Percentiles rank a stretch among this genome's conserved stretches.
phyloP scores from a whole-genome alignment of 2,888 invertebrate genomes.

The Erebia aethiops region DNA sequence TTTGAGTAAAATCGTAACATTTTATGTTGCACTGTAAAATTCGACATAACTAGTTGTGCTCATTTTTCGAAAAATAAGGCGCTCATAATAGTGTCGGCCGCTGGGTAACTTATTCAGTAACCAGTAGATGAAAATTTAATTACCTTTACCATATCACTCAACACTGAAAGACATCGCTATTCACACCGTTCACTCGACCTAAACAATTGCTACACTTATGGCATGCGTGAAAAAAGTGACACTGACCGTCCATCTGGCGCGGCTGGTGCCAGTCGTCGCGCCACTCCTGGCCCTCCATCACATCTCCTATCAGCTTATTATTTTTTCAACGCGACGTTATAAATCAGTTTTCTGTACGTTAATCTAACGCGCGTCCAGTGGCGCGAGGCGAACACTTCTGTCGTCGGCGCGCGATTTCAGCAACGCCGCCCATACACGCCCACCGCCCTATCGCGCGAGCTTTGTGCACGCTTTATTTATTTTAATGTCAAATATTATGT shows the following conservation, averaged over 20 bases:
- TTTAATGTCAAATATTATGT: slow-evolving; percentile 60
- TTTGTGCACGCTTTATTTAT: slow-evolving; percentile 57
- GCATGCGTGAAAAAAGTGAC: slow-evolving; percentile 38
- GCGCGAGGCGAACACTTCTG: slow-evolving; percentile 85
- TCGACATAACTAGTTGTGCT: too few relatives aligned
- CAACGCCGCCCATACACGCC: slow-evolving; percentile 54
- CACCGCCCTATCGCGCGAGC: slow-evolving; percentile 61
- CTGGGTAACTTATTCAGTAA: neutral
- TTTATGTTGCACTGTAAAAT: too few relatives aligned
- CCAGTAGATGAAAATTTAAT: slow-evolving; percentile 14
- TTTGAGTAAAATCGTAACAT: too few relatives aligned
- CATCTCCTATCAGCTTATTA: slow-evolving; percentile 74
- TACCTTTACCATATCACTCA: slow-evolving; percentile 22
- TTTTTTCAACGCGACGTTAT: slow-evolving; percentile 81
- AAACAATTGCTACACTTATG: slow-evolving; percentile 25
- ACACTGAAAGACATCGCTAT: slow-evolving; percentile 24
- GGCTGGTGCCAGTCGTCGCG: slow-evolving; percentile 76
- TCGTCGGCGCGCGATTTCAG: slow-evolving; percentile 88
- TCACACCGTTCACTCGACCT: slow-evolving; percentile 19
- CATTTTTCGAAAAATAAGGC: neutral
- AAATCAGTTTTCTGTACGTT: slow-evolving; percentile 79
- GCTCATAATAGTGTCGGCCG: too few relatives aligned
- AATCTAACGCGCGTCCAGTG: slow-evolving; percentile 71
- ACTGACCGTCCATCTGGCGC: slow-evolving; percentile 77
- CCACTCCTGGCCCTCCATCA: slow-evolving; percentile 81